These are phyloP conservation scores for Dorcus parallelipipedus DNA, from an alignment of 2,888 invertebrate species.

Conservation along the genomic window DNA sequence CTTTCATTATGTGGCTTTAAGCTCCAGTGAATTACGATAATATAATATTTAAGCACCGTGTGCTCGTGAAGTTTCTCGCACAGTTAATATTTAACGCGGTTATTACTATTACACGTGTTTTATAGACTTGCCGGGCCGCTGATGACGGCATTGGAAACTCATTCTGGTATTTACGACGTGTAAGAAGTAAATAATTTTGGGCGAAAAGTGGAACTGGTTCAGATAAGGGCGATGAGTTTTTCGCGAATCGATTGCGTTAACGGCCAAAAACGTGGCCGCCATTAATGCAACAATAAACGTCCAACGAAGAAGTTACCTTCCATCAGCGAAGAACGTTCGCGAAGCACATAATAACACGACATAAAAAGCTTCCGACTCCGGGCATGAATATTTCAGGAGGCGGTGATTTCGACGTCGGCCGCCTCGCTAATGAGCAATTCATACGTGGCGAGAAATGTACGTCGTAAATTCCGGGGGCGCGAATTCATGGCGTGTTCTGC, in stretches of 20 bases:
- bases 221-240: background rate
- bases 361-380: constrained; percentile 12
- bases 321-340: background rate
- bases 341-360: background rate
- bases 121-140: too few relatives aligned
- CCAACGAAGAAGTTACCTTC: background rate
- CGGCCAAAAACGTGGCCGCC: background rate
- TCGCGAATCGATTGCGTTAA: background rate
- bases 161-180: too few relatives aligned
- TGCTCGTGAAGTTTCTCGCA: too few relatives aligned
- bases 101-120: too few relatives aligned
- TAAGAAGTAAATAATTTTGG: too few relatives aligned
- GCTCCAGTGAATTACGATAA: too few relatives aligned
- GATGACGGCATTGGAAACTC: too few relatives aligned
- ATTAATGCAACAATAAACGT: background rate
- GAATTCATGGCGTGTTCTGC: constrained; percentile 24
- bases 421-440: constrained; percentile 36
- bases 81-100: too few relatives aligned
- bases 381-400: constrained; percentile 33
- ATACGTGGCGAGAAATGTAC: constrained; percentile 25
- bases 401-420: constrained; percentile 19
- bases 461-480: constrained; percentile 22
- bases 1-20: too few relatives aligned
- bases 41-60: too few relatives aligned
- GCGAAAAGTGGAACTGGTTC: too few relatives aligned